phyloP scores from a whole-genome alignment of 2,888 invertebrate genomes.

The Drosophila paranaensis region DNA sequence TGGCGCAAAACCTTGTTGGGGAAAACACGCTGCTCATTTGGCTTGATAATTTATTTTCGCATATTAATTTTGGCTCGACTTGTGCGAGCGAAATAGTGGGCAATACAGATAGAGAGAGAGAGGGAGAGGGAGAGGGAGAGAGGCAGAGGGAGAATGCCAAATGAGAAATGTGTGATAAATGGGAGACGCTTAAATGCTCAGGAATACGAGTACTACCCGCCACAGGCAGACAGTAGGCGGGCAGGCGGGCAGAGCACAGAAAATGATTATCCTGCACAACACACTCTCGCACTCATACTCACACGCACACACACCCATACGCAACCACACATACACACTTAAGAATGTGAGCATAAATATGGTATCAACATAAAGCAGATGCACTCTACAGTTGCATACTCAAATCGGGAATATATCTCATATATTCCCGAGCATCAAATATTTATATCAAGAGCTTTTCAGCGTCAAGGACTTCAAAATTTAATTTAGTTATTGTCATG shows the following conservation, averaged over 20 bases:
- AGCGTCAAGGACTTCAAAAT: too few relatives aligned
- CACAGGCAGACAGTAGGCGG: slow-evolving; percentile 20
- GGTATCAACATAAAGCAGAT: slow-evolving; percentile 4
- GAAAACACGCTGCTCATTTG: slow-evolving; percentile 71
- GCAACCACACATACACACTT: neutral
- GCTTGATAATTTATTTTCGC: slow-evolving; percentile 79
- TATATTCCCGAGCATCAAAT: neutral
- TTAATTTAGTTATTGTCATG: too few relatives aligned
- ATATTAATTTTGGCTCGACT: slow-evolving; percentile 75
- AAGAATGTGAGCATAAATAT: slow-evolving; percentile 14
- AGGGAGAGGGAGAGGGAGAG: neutral
- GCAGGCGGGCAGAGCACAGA: slow-evolving; percentile 22
- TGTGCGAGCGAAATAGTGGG: slow-evolving; percentile 10
- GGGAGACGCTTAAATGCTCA: slow-evolving; percentile 69
- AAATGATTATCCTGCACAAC: slow-evolving; percentile 51
- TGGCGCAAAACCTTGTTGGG: slow-evolving; percentile 43
- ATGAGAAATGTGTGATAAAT: slow-evolving; percentile 79
- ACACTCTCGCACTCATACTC: neutral
- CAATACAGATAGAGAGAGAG: too few relatives aligned
- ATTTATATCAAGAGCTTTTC: neutral
- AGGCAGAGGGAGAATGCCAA: slow-evolving; percentile 39
- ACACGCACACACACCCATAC: neutral
- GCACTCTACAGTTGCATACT: neutral
- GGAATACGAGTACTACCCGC: slow-evolving; percentile 42
- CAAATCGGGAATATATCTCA: neutral